Evolutionary conservation across 1,140 invertebrate species (phyloP), one percentile per base, ranked within the genome.

Genomic region (Drosophila orosa): DNA sequence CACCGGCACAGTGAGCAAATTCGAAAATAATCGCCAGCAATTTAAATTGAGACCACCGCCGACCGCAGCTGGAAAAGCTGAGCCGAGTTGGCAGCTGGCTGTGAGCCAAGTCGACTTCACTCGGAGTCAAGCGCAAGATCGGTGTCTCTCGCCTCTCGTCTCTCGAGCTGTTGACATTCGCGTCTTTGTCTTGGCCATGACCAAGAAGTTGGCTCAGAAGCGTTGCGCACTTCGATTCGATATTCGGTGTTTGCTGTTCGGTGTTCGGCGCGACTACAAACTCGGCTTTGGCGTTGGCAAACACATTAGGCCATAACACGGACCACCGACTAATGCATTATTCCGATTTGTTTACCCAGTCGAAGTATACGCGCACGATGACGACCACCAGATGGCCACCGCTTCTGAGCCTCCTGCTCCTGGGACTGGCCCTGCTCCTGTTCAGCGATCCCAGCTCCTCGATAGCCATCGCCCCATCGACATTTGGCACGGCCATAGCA

Each of bases 401-500:
- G 29, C 31, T 65, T 31, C 57, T 83, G 1, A 35, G 63, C 25
- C 57, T 87, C 24, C 52, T 74, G 24, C 68, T 74, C 31, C 69
- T 79, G 5, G 62, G 55, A 15, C 17, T 71, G 42, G 57, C 57
- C 9, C 3, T 84, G 12, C 25, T 89, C n/a, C 57, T 85, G 17
- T 31, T 78, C 45, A 81, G 80, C 57, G 62, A 77, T 52, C 59
- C 78, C 40, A 37, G 71, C 57, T 42, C 61, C 12, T 68, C 90
- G 19, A 87, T 92, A 48, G 93, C 94, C 12, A 91, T 94, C 42
- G 93, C 93, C 27, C 94, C 94, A 4, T 93, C 94, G 0, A 93
- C 94, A 6, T 92, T 94, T 37, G 93, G 94, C 9, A 93, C 94
- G 42, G 93, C 93, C 10, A 93, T 94, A 22, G 93, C 92, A 22